Evolutionary conservation across 2,888 invertebrate species (phyloP).

Genomic region (Drosophila rellima): DNA sequence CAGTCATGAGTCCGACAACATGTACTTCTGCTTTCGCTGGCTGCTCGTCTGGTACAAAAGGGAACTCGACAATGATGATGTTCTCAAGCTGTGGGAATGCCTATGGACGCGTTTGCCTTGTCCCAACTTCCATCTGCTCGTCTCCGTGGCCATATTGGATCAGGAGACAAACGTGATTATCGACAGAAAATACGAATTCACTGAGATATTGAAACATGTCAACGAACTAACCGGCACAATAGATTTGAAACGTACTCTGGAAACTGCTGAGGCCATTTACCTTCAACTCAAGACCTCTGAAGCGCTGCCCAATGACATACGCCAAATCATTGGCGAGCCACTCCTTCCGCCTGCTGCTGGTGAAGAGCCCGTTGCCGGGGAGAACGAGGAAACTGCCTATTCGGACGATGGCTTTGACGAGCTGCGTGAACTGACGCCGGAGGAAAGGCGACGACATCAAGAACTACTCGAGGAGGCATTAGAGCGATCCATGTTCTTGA

Average conservation of each 20-base stretch:
- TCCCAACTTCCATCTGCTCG: conserved; percentile 96
- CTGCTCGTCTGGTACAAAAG: conserved; percentile 97
- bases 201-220: conserved; percentile 98
- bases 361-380: conserved; percentile 33
- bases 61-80: conserved; percentile 94
- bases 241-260: conserved; percentile 92
- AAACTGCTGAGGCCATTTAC: conserved; percentile 96
- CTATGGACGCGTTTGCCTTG: conserved; percentile 98
- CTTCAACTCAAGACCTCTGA: conserved; percentile 92
- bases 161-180: conserved; percentile 95
- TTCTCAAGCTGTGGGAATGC: conserved; percentile 97
- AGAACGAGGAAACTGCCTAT: conserved; percentile 76
- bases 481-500: conserved; percentile 83
- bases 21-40: conserved; percentile 99
- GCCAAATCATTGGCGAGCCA: conserved; percentile 90
- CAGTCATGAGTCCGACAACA: conserved; percentile 90
- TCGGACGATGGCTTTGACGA: conserved; percentile 85
- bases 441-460: conserved; percentile 82
- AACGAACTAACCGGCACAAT: conserved; percentile 97
- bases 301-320: conserved; percentile 90
- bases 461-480: conserved; percentile 85
- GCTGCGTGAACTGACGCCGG: conserved; percentile 77
- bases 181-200: conserved; percentile 96
- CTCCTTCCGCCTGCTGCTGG: conserved; percentile 54
- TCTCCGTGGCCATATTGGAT: conserved; percentile 97